Conservation (phyloP, 2,888 invertebrate species). For the Microplitis manilae region DNA sequence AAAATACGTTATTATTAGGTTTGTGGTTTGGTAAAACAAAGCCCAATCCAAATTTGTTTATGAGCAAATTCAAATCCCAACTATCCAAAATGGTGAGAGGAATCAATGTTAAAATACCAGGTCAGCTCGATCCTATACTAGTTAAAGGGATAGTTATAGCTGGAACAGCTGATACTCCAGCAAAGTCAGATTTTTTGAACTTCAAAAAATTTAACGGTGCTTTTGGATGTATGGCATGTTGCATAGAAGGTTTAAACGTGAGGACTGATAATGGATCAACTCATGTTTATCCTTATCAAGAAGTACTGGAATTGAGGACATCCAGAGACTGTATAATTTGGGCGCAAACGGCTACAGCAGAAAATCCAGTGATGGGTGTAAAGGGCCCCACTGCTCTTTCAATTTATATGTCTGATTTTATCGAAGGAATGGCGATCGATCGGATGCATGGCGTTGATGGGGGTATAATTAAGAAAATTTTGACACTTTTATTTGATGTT, state of each 20-base stretch:
- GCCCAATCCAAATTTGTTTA: background rate
- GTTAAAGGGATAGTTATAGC: constrained; percentile 35
- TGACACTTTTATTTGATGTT: no score
- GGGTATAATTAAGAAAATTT: no score
- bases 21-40: constrained; percentile 29
- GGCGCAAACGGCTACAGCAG: no score
- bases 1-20: constrained; percentile 19
- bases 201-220: constrained; percentile 37
- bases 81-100: no score
- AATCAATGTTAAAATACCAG: background rate
- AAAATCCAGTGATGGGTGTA: no score
- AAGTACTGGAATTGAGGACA: no score
- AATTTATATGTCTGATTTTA: constrained; percentile 40
- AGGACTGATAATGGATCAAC: constrained; percentile 27
- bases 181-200: constrained; percentile 41
- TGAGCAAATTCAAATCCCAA: constrained; percentile 2
- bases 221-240: constrained; percentile 42
- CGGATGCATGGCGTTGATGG: no score
- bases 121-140: constrained; percentile 13
- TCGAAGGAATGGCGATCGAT: constrained; percentile 38
- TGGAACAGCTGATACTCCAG: constrained; percentile 44
- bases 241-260: constrained; percentile 30
- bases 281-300: no score
- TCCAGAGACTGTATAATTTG: no score
- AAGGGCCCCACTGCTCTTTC: constrained; percentile 39